phyloP scores from a whole-genome alignment of 37 sponge, comb jelly and placozoan genomes.

The Hormiphora californensis region DNA sequence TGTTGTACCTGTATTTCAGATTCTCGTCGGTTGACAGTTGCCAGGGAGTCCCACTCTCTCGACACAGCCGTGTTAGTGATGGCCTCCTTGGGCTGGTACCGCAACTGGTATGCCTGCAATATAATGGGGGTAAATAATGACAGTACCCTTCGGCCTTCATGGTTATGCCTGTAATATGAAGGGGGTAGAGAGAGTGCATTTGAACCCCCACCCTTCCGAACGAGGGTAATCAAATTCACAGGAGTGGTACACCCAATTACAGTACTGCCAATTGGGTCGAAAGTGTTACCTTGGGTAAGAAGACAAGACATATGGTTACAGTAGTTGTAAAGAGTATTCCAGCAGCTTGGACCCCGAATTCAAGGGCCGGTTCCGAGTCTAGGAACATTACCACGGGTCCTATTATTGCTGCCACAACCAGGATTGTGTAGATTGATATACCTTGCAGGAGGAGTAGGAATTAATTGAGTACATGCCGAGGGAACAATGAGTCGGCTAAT shows the following conservation, averaged over 20 bases:
- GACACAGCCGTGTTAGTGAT: neutral
- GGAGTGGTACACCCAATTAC: too few relatives aligned
- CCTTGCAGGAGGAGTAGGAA: neutral
- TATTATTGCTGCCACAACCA: conserved; percentile 4
- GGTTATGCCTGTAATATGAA: too few relatives aligned
- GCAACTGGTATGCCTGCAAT: conserved; percentile 45
- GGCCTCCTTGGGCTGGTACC: conserved; percentile 29
- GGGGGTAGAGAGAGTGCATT: too few relatives aligned
- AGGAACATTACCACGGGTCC: conserved; percentile 12
- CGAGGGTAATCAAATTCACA: too few relatives aligned
- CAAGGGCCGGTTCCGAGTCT: neutral
- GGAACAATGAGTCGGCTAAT: too few relatives aligned
- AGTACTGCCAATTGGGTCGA: too few relatives aligned
- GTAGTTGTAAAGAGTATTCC: conserved; percentile 46
- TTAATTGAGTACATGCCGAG: too few relatives aligned
- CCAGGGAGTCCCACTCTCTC: neutral
- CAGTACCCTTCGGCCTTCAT: too few relatives aligned
- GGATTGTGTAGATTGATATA: conserved; percentile 48
- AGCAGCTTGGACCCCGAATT: conserved; percentile 30
- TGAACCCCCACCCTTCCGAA: too few relatives aligned
- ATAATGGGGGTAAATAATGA: too few relatives aligned
- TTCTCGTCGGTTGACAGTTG: neutral
- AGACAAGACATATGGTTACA: conserved; percentile 50
- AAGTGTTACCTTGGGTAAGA: conserved; percentile 55
- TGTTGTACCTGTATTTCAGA: conserved; percentile 49